Evolutionary conservation across 1,140 invertebrate genomes (phyloP).

Genomic region (Lithobius niger): DNA sequence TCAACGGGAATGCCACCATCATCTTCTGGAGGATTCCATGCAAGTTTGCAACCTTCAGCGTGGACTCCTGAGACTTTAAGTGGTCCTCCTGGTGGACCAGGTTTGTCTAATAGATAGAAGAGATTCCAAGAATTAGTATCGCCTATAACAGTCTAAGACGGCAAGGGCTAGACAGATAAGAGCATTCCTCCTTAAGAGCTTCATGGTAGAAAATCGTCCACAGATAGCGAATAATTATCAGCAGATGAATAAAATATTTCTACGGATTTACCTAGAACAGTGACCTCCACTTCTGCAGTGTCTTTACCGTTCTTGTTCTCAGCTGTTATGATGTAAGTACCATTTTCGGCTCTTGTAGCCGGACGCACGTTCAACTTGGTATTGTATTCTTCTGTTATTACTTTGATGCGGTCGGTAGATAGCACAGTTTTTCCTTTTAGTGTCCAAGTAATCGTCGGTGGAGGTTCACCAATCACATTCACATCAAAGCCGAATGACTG

Average conservation of each 20-base stretch:
- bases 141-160: no score
- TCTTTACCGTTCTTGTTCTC: constrained; percentile 89
- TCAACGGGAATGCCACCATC: constrained; percentile 81
- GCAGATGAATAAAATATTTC: no score
- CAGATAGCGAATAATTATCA: no score
- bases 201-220: no score
- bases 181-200: no score
- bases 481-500: constrained; percentile 68
- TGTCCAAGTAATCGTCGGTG: constrained; percentile 79
- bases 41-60: constrained; percentile 67
- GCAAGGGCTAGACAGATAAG: no score
- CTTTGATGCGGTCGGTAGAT: constrained; percentile 50
- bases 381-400: constrained; percentile 73
- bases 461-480: constrained; percentile 75
- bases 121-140: constrained; percentile 10
- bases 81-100: constrained; percentile 78
- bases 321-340: constrained; percentile 78
- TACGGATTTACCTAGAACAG: constrained; percentile 56
- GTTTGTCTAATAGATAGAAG: constrained; percentile 46
- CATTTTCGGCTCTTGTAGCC: constrained; percentile 75
- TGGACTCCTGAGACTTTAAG: constrained; percentile 72
- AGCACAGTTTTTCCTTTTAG: constrained; percentile 57
- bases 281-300: constrained; percentile 78
- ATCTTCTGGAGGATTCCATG: constrained; percentile 80
- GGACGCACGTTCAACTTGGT: constrained; percentile 74